Base-by-base conservation (phyloP, 2,888 invertebrate genomes). In the Dicycla oo region DNA sequence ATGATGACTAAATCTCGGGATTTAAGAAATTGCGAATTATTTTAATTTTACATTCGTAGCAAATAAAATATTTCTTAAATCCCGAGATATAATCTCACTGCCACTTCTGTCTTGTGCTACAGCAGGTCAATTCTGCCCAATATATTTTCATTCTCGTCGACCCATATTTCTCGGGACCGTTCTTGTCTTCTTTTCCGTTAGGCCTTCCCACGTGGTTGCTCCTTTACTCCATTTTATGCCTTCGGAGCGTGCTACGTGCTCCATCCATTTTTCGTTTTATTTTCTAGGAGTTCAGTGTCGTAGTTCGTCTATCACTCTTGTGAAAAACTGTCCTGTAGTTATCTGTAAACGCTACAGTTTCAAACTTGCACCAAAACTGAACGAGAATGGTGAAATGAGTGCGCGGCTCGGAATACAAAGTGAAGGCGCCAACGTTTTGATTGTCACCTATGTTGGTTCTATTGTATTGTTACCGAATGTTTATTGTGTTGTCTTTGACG, bases 401-500 rank as follows among this genome's bases (percentile, higher is more conserved):
- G 13, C 51, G 45, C 66, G 45, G 30, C 38, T 58, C 38, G 0
- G 51, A 66, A 66, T 73, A 66, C 75, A 65, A 58, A 66, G 57
- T 45, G 26, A 49, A 45, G 56, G 45, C 47, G 20, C 43, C 26
- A 30, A 11, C 57, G 11, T 73, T 65, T 58, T 57, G 75, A 65
- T 66, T 58, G 75, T 75, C 49, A 65, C 26, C 34, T 47, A 30
- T 62, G 23, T 45, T 38, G 3, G 15, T 38, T 45, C 13, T 18
- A 40, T 56, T 10, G 47, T 54, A 20, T 54, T 49, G 74, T 34
- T 6, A 47, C 6, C 11, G 4, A 61, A 38, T 65, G 65, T 65
- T 43, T 43, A 45, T 65, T 49, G 49, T 49, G 26, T n/a, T 34
- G 26, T 57, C 43, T 75, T 47, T 30, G 10, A n/a, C 3, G 45